Evolutionary conservation across 2,888 invertebrate genomes (phyloP).

Genomic region (Cephalotes varians): DNA sequence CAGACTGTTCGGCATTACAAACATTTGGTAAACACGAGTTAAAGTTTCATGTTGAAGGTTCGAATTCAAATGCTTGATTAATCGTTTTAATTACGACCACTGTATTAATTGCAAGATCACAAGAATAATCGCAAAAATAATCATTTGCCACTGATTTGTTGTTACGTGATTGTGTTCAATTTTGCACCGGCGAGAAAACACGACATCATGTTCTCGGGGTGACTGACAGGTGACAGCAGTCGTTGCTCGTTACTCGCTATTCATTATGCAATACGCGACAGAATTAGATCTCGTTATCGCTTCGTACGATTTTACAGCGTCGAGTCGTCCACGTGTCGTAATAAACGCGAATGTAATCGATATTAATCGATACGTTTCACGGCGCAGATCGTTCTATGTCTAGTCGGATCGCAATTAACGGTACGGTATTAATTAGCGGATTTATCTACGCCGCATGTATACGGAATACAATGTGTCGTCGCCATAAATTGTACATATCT

Average conservation of each 20-base stretch:
- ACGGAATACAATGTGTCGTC: not conserved
- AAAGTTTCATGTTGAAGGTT: not conserved
- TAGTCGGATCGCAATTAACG: constrained; percentile 55
- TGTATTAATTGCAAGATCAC: not conserved
- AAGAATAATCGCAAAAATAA: constrained; percentile 12
- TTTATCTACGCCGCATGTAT: constrained; percentile 21
- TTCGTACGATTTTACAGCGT: constrained; percentile 38
- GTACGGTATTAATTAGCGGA: constrained; percentile 65
- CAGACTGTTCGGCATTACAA: not conserved
- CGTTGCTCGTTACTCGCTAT: constrained; percentile 47
- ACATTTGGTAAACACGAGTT: not conserved
- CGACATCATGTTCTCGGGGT: not conserved
- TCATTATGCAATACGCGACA: constrained; percentile 50
- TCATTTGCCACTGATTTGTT: not conserved
- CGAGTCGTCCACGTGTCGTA: constrained; percentile 36
- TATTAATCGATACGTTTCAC: constrained; percentile 47
- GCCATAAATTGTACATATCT: constrained; percentile 37
- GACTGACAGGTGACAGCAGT: constrained; percentile 42
- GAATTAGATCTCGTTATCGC: constrained; percentile 58
- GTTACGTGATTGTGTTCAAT: not conserved
- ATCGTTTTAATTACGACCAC: not conserved
- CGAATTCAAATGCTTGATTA: not conserved
- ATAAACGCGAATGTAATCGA: constrained; percentile 34
- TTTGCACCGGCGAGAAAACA: not conserved
- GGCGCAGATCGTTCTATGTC: not conserved